phyloP scores from a whole-genome alignment of 2,888 invertebrate species.

The Epsilonema sp. region DNA sequence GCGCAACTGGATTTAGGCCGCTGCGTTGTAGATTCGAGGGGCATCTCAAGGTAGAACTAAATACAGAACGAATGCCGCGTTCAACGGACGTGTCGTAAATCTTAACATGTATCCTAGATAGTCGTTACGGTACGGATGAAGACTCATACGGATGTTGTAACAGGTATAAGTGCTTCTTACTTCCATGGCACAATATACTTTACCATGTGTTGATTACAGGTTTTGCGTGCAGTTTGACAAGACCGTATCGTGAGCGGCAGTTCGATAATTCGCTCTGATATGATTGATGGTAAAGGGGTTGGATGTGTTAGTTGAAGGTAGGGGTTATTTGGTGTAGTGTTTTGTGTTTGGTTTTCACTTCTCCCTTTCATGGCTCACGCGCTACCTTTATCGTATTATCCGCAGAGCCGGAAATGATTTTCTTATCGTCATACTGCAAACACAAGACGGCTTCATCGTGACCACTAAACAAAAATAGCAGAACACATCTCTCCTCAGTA shows the following conservation, averaged over 20 bases:
- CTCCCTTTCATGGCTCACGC: no score
- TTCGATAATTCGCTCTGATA: constrained; percentile 13
- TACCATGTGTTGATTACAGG: constrained; percentile 23
- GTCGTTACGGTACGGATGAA: no score
- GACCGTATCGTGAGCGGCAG: constrained; percentile 37
- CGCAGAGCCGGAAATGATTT: constrained; percentile 35
- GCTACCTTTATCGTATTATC: constrained; percentile 35
- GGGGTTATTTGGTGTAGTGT: no score
- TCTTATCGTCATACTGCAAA: constrained; percentile 32
- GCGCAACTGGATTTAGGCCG: constrained; percentile 36
- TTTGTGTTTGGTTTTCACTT: no score
- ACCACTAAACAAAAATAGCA: constrained; percentile 30
- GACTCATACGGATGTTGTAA: no score
- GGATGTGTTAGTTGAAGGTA: no score
- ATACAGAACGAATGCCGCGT: no score
- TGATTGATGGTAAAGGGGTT: no score
- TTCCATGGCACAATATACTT: constrained; percentile 2
- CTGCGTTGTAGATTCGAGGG: constrained; percentile 39
- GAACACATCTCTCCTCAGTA: neutral
- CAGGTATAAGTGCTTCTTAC: constrained; percentile 2
- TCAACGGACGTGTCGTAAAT: no score
- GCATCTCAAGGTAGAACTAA: constrained; percentile 37
- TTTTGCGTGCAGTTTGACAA: constrained; percentile 39
- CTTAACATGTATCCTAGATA: neutral
- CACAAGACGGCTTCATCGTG: constrained; percentile 37